Evolutionary conservation across 2,888 invertebrate genomes (phyloP), one percentile per base, ranked within the genome.

Genomic region (Megaustenia siamemsis): DNA sequence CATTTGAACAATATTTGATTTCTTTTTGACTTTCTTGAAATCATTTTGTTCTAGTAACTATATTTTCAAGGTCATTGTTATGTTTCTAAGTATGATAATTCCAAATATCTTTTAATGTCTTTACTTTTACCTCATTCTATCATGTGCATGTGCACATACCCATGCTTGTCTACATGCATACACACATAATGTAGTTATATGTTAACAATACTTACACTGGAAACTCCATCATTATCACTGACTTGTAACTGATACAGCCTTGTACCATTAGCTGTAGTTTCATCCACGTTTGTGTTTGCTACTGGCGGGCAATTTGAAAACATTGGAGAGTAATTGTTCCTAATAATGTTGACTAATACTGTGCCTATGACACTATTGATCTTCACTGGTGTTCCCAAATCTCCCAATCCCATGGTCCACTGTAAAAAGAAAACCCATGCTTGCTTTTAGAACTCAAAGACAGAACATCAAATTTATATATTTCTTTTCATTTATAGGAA

Each of bases 241-340:
- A 90, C 91, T 12, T 75, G 79, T 32, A 91, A 86, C 43, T 77
- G 86, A 49, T 86, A 78, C n/a, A 92, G 49, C 12, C 5, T 24
- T 32, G 56, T 28, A n/a, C 85, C 82, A 15, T 78, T 21, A n/a
- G 80, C 4, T 0, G 69, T 53, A 80, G 86, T 83, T 40, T 89
- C 89, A 28, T 81, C 63, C 10, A 89, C 80, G 8, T 76, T 77
- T 35, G 24, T 15, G 18, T 35, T 1, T 15, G 1, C 21, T 18
- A 53, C n/a, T 38, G 80, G 71, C 4, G 84, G 82, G 38, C 86
- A 84, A 73, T 82, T 84, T 43, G 28, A 83, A 84, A 92, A 91
- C 40, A 28, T 32, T 15, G 93, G 93, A 1, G 86, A 40, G 63
- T 85, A 38, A 28, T 84, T 81, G 83, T 93, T 92, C 28, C 91